Conservation (phyloP, 2,888 invertebrate species). For the Corbicula japonica region DNA sequence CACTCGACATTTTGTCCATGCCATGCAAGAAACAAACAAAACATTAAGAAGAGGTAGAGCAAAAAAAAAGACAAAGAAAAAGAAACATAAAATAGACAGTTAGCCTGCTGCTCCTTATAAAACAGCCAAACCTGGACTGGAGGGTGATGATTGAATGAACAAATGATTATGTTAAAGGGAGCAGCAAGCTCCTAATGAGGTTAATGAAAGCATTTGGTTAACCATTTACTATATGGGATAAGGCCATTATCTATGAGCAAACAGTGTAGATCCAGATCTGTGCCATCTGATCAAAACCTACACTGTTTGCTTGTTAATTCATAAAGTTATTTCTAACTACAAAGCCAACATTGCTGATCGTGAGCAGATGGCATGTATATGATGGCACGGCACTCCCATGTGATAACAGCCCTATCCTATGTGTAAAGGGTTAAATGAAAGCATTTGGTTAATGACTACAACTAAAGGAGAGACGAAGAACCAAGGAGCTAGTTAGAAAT, state of each 20-base stretch:
- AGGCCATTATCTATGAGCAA: too few relatives aligned
- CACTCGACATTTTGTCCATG: too few relatives aligned
- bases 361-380: too few relatives aligned
- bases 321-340: too few relatives aligned
- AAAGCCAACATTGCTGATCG: too few relatives aligned
- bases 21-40: slow-evolving; percentile 29
- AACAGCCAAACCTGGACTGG: slow-evolving; percentile 42
- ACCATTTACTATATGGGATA: too few relatives aligned
- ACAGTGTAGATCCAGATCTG: too few relatives aligned
- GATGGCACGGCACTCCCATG: too few relatives aligned
- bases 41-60: slow-evolving; percentile 23
- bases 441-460: slow-evolving; percentile 18
- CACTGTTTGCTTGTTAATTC: too few relatives aligned
- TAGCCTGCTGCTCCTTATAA: slow-evolving; percentile 66
- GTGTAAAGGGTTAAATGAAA: slow-evolving; percentile 16
- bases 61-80: slow-evolving; percentile 56
- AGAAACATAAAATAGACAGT: slow-evolving; percentile 22
- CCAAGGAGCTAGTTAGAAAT: too few relatives aligned
- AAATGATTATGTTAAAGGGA: slow-evolving; percentile 49
- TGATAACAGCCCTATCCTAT: background rate
- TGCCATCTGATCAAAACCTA: too few relatives aligned
- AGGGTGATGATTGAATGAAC: slow-evolving; percentile 35
- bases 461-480: slow-evolving; percentile 24
- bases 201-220: slow-evolving; percentile 11
- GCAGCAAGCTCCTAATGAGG: slow-evolving; percentile 64